Percentiles rank a stretch among this genome's conserved stretches.
Evolutionary conservation across 1,140 invertebrate species (phyloP).

Genomic region (Eubasilissa regina): DNA sequence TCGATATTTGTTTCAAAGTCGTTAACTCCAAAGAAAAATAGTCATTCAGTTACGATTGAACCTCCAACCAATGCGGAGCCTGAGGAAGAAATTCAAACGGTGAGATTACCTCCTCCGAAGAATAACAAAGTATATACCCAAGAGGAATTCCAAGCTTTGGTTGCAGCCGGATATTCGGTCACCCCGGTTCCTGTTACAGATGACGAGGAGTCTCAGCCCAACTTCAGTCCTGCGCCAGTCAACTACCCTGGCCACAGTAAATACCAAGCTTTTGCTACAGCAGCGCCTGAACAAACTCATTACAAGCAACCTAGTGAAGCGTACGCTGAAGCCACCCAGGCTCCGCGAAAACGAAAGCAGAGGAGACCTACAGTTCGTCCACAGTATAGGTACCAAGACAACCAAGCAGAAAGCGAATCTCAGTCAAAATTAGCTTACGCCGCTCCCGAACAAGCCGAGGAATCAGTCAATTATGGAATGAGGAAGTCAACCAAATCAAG

Average conservation of each 20-base stretch:
- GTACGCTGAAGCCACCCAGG: constrained; percentile 39
- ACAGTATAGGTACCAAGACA: constrained; percentile 42
- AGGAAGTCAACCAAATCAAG: constrained; percentile 49
- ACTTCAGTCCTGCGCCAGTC: constrained; percentile 53
- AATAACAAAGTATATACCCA: constrained; percentile 71
- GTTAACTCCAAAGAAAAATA: constrained; percentile 48
- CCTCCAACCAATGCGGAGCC: constrained; percentile 63
- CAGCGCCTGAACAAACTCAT: constrained; percentile 41
- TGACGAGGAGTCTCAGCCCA: constrained; percentile 54
- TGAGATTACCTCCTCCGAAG: constrained; percentile 68
- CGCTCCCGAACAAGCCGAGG: constrained; percentile 35
- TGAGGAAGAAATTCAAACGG: constrained; percentile 56
- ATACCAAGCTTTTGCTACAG: constrained; percentile 27
- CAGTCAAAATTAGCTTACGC: constrained; percentile 47
- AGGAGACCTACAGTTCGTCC: constrained; percentile 50
- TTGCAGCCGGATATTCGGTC: constrained; percentile 70
- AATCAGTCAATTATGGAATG: constrained; percentile 52
- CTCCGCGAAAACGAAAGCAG: constrained; percentile 55
- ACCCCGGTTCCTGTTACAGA: constrained; percentile 69
- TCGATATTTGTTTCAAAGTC: constrained; percentile 59
- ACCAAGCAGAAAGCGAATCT: constrained; percentile 54
- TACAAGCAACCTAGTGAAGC: constrained; percentile 52
- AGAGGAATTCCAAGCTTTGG: constrained; percentile 69
- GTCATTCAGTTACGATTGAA: constrained; percentile 33
- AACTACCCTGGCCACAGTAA: constrained; percentile 57